Conservation (phyloP, 2,888 invertebrate genomes). For the Phlogophora meticulosa region DNA sequence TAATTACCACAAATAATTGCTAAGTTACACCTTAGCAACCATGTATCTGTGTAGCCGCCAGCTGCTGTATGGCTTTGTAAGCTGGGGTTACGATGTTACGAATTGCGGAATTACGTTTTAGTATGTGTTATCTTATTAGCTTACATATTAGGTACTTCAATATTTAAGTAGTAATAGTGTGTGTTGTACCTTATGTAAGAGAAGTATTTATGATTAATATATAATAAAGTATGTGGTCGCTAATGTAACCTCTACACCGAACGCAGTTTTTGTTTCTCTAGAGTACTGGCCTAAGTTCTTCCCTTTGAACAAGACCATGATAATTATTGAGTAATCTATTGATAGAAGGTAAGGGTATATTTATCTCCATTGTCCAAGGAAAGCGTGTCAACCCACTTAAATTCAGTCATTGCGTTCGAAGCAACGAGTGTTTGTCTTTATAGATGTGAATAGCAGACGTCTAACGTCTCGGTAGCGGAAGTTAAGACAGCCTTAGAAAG, state of each 20-base stretch:
- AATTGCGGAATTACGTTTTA: constrained; percentile 21
- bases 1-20: constrained; percentile 19
- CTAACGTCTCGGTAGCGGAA: constrained; percentile 55
- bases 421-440: constrained; percentile 44
- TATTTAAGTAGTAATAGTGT: constrained; percentile 14
- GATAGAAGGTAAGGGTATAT: constrained; percentile 18
- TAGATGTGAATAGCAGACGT: constrained; percentile 32
- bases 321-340: constrained; percentile 29
- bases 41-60: constrained; percentile 6
- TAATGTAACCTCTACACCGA: neutral
- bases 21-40: constrained; percentile 13
- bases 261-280: neutral
- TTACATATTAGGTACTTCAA: constrained; percentile 17
- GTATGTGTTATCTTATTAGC: constrained; percentile 32
- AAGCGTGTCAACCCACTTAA: constrained; percentile 38
- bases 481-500: constrained; percentile 55
- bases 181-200: constrained; percentile 7
- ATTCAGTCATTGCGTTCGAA: constrained; percentile 12
- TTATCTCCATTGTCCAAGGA: constrained; percentile 21
- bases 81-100: constrained; percentile 16
- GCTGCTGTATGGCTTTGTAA: constrained; percentile 43
- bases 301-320: neutral
- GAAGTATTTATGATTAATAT: neutral
- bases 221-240: neutral
- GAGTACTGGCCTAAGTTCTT: neutral